phyloP scores from a whole-genome alignment of 1,140 invertebrate species.

The Orius laevigatus region DNA sequence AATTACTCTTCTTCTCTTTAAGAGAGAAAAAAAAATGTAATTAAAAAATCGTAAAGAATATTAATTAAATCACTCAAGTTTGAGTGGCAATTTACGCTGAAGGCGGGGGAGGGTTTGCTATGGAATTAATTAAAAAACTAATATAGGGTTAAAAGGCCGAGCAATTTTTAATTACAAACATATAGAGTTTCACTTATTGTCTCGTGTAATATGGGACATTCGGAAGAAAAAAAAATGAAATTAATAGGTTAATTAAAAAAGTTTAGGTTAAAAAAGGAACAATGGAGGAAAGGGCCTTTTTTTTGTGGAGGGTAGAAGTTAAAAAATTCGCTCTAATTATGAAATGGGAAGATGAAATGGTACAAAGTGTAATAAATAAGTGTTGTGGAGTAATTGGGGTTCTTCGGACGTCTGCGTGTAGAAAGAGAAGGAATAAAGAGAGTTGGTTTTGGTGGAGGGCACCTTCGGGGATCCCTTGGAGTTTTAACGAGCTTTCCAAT shows the following conservation, averaged over 20 bases:
- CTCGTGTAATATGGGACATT: not conserved
- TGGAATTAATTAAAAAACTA: conserved; percentile 13
- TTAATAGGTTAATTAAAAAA: conserved; percentile 14
- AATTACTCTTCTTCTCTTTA: not conserved
- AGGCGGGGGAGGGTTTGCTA: not conserved
- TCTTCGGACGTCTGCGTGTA: too few relatives aligned
- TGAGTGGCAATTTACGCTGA: not conserved
- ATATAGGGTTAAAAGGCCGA: conserved; percentile 1
- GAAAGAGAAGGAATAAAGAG: too few relatives aligned
- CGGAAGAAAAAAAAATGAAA: conserved; percentile 6
- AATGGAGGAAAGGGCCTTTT: too few relatives aligned
- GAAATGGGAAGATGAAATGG: too few relatives aligned
- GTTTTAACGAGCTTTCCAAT: conserved; percentile 16
- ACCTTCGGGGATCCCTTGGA: not conserved
- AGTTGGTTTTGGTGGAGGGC: too few relatives aligned
- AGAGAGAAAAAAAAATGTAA: not conserved
- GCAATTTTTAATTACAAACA: conserved; percentile 13
- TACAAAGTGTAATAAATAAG: too few relatives aligned
- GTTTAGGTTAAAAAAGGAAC: not conserved
- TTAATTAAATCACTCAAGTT: conserved; percentile 2
- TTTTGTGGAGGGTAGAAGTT: too few relatives aligned
- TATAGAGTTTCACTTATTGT: conserved; percentile 12
- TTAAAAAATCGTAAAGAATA: not conserved
- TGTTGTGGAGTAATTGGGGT: too few relatives aligned
- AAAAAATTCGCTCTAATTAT: too few relatives aligned